Evolutionary conservation across 2,113 vertebrate genomes (phyloP).

Genomic region (Shinisaurus crocodilurus): DNA sequence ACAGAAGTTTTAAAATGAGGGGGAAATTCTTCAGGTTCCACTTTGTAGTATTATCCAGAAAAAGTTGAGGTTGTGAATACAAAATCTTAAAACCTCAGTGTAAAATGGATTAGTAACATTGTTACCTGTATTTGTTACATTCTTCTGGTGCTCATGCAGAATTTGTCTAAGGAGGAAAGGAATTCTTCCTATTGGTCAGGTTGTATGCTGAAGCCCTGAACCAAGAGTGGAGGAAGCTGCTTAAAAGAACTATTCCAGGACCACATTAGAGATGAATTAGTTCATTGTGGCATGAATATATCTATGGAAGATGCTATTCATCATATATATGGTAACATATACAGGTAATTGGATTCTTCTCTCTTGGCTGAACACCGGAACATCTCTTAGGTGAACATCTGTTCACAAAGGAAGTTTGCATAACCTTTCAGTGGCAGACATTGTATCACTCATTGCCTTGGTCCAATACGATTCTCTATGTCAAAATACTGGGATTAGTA

Average conservation of each 20-base stretch:
- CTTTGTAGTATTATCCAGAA: background rate
- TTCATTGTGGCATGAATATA: background rate
- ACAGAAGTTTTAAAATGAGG: slow-evolving; percentile 17
- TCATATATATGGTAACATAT: background rate
- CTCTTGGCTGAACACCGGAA: background rate
- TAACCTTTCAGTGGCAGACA: background rate
- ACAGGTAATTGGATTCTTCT: background rate
- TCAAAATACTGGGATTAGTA: background rate
- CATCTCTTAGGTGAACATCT: background rate
- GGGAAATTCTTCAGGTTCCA: slow-evolving; percentile 17
- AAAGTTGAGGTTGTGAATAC: slow-evolving; percentile 14
- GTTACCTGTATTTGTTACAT: background rate
- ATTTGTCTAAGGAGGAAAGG: background rate
- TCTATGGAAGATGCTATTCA: background rate
- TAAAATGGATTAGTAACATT: background rate
- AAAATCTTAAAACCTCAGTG: background rate
- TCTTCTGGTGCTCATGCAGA: background rate
- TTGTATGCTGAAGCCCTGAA: background rate
- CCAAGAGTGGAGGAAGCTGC: slow-evolving; percentile 10
- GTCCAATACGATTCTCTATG: background rate
- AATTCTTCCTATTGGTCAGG: background rate
- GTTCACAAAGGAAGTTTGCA: background rate
- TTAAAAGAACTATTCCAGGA: background rate
- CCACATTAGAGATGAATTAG: background rate
- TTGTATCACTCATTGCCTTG: background rate